phyloP scores from a whole-genome alignment of 2,888 invertebrate species.

The Dryadula phaetusa region DNA sequence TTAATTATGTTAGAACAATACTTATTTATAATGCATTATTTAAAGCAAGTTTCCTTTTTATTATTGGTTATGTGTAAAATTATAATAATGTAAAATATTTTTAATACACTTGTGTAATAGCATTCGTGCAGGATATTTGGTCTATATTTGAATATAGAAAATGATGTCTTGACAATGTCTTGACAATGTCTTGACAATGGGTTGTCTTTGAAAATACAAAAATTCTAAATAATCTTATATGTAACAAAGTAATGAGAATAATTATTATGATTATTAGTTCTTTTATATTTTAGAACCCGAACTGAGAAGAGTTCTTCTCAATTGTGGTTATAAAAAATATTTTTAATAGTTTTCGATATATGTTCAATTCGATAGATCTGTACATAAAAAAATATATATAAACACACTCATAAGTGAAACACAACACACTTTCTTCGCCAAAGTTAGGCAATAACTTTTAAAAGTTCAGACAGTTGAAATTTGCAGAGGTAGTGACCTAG shows the following conservation, averaged over 20 bases:
- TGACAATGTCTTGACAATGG: no score
- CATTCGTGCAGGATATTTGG: not conserved
- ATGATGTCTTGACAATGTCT: not conserved
- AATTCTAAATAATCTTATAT: no score
- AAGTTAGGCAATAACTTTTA: conserved; percentile 21
- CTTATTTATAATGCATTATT: not conserved
- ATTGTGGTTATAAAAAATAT: no score
- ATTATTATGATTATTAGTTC: no score
- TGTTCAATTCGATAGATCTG: no score
- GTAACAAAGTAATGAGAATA: no score
- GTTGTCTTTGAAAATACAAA: no score
- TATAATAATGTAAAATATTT: not conserved
- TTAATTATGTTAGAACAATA: conserved; percentile 11
- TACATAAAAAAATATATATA: not conserved
- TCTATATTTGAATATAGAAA: not conserved
- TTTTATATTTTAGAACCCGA: no score
- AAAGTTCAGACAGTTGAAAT: conserved; percentile 28
- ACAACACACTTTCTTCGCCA: not conserved
- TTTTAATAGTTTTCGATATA: no score
- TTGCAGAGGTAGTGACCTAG: conserved; percentile 27
- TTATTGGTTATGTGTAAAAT: not conserved
- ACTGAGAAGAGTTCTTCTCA: no score
- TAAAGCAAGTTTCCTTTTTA: conserved; percentile 3
- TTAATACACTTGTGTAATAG: not conserved
- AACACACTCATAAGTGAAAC: not conserved